Percentiles rank a stretch among this genome's conserved stretches.
phyloP scores from a whole-genome alignment of 2,797 vertebrate species.

The Nothura maculosa region DNA sequence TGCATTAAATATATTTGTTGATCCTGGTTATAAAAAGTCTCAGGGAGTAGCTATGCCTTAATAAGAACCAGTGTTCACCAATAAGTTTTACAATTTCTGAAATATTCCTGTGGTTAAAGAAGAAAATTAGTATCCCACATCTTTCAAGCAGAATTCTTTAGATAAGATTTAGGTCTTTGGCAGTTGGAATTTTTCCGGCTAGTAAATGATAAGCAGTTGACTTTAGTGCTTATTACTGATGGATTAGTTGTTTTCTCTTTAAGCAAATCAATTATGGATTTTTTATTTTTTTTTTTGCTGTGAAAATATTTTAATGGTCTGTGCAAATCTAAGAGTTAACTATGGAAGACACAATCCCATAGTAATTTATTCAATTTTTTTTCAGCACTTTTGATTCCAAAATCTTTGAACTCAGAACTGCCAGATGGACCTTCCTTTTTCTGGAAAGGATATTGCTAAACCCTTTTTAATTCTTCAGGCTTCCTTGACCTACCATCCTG shows the following conservation, averaged over 20 bases:
- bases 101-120: slow-evolving; percentile 29
- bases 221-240: background rate
- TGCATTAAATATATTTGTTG: slow-evolving; percentile 15
- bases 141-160: background rate
- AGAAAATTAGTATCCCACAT: slow-evolving; percentile 7
- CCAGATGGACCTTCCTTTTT: background rate
- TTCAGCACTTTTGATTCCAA: background rate
- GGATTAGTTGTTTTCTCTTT: background rate
- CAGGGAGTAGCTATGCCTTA: background rate
- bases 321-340: background rate
- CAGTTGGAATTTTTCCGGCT: background rate
- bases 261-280: background rate
- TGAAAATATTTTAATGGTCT: background rate
- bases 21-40: background rate
- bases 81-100: slow-evolving; percentile 13
- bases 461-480: background rate
- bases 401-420: background rate
- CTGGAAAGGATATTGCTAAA: background rate
- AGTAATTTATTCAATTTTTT: background rate
- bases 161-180: slow-evolving; percentile 19
- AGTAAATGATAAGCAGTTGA: slow-evolving; percentile 10
- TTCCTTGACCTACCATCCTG: background rate
- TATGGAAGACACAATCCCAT: background rate
- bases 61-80: background rate
- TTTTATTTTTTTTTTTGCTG: background rate